phyloP scores from a whole-genome alignment of 64 coral and sea anemone species.

The Montipora foliosa region DNA sequence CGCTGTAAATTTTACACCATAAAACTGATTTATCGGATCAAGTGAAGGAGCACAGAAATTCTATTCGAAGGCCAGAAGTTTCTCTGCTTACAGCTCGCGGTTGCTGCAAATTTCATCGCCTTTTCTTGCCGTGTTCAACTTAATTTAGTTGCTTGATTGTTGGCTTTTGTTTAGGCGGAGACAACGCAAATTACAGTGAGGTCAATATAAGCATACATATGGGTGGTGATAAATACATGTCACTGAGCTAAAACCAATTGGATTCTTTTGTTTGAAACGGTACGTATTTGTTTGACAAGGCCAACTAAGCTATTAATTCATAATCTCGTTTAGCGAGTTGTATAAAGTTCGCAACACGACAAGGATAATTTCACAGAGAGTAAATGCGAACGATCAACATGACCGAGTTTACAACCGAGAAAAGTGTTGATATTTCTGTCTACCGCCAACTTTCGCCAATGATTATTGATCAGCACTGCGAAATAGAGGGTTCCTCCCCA shows the following conservation, averaged over 20 bases:
- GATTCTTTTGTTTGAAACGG: constrained; percentile 71
- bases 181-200: constrained; percentile 71
- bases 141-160: constrained; percentile 30
- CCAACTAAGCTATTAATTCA: constrained; percentile 82
- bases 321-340: constrained; percentile 44
- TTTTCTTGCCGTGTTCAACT: constrained; percentile 21
- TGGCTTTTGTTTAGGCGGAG: constrained; percentile 67
- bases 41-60: background rate
- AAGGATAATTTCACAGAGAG: constrained; percentile 11
- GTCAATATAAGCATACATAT: constrained; percentile 73
- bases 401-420: constrained; percentile 7
- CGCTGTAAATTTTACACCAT: constrained; percentile 44
- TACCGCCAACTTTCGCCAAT: background rate
- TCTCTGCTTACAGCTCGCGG: background rate
- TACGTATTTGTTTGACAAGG: constrained; percentile 65
- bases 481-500: background rate
- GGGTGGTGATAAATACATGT: constrained; percentile 91
- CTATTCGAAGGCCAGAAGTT: background rate
- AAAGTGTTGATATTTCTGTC: background rate
- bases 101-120: background rate
- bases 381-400: constrained; percentile 28
- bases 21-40: background rate
- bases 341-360: constrained; percentile 56
- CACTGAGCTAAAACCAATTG: constrained; percentile 80
- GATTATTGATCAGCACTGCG: background rate